Conservation (phyloP, 2,797 vertebrate species). For the Caiman crocodilus region DNA sequence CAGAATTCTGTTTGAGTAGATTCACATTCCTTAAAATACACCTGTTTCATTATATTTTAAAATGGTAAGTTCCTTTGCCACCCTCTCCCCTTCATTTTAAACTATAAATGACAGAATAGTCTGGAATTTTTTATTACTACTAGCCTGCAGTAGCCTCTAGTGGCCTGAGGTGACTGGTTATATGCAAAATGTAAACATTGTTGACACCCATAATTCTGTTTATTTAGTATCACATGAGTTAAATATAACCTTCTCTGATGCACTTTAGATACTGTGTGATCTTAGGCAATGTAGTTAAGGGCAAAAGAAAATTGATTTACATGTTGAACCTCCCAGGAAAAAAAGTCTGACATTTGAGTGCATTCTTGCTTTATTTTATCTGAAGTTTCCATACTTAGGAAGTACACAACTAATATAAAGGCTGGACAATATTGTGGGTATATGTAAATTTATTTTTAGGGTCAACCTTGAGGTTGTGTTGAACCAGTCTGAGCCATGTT, state of each 20-base stretch:
- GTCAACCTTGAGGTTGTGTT: too few relatives aligned
- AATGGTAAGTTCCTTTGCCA: neutral
- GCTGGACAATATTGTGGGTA: too few relatives aligned
- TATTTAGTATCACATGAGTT: neutral
- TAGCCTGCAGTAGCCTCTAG: conserved; percentile 74
- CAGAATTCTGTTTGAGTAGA: neutral
- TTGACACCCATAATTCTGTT: neutral
- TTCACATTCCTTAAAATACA: neutral
- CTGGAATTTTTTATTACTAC: conserved; percentile 40
- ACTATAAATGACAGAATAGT: conserved; percentile 35
- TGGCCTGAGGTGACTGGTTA: conserved; percentile 63
- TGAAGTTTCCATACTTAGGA: neutral
- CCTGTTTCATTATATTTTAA: neutral
- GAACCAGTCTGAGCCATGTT: too few relatives aligned
- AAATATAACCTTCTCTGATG: neutral
- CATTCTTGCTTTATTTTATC: neutral
- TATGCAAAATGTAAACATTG: conserved; percentile 15
- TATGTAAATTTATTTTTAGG: too few relatives aligned
- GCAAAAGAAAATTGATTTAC: neutral
- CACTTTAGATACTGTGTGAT: neutral
- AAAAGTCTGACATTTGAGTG: neutral
- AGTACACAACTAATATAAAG: too few relatives aligned
- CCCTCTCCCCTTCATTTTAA: neutral
- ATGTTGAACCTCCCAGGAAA: neutral
- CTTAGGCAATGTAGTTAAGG: neutral